These are phyloP conservation scores for Oeneis ivallda DNA, from an alignment of 2,888 invertebrate species.

Conservation along the genomic window DNA sequence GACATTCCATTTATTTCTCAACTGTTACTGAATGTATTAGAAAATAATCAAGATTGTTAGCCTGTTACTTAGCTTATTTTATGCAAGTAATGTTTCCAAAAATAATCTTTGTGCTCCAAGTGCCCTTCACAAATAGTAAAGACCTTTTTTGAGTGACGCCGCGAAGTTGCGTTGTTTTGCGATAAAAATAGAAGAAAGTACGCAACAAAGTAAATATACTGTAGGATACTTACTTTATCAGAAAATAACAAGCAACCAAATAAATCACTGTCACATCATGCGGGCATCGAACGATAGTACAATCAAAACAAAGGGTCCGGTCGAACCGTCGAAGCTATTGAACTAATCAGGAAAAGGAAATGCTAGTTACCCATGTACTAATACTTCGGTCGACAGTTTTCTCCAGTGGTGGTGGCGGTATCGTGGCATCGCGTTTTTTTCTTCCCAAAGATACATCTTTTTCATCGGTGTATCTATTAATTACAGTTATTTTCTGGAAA, in stretches of 20 bases:
- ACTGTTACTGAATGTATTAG: neutral
- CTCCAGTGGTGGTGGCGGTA: conserved; percentile 53
- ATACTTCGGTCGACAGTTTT: conserved; percentile 55
- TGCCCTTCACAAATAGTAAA: conserved; percentile 34
- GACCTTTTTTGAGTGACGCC: conserved; percentile 21
- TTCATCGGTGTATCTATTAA: conserved; percentile 56
- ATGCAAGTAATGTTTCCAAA: conserved; percentile 36
- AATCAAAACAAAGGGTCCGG: conserved; percentile 53
- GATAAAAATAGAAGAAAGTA: conserved; percentile 42
- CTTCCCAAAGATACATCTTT: conserved; percentile 51
- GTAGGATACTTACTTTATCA: conserved; percentile 24
- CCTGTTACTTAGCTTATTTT: conserved; percentile 4
- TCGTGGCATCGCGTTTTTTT: conserved; percentile 66
- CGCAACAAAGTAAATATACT: conserved; percentile 44
- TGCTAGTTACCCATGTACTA: conserved; percentile 72
- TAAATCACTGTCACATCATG: conserved; percentile 45
- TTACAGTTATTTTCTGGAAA: conserved; percentile 56
- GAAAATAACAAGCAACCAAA: conserved; percentile 39
- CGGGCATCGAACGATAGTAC: conserved; percentile 40
- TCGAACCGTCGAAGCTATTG: conserved; percentile 41
- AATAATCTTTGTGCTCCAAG: conserved; percentile 30
- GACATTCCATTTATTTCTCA: neutral
- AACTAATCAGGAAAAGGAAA: conserved; percentile 39
- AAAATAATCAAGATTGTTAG: neutral
- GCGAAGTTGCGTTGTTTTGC: conserved; percentile 26